phyloP scores from a whole-genome alignment of 1,140 invertebrate species.

The Heterodera schachtii region DNA sequence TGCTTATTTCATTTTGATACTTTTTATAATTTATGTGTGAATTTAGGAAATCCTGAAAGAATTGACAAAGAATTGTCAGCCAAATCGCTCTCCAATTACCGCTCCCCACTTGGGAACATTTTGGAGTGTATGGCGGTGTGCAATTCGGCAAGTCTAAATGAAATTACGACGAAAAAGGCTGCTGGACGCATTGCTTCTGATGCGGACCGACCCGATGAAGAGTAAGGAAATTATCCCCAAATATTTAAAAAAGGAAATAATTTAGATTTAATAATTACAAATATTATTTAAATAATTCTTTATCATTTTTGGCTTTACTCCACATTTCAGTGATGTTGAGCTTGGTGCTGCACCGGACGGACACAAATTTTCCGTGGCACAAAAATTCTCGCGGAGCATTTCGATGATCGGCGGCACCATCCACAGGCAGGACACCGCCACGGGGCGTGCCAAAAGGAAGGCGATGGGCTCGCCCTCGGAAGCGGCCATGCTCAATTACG shows the following conservation, averaged over 20 bases:
- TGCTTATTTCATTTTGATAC: no score
- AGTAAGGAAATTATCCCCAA: not conserved
- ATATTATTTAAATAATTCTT: conserved; percentile 11
- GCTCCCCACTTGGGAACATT: conserved; percentile 22
- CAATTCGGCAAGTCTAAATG: conserved; percentile 25
- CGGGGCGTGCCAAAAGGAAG: conserved; percentile 25
- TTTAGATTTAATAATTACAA: not conserved
- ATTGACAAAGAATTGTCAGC: not conserved
- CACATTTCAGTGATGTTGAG: conserved; percentile 14
- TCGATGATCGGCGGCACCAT: not conserved
- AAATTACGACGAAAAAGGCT: not conserved
- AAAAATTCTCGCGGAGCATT: not conserved
- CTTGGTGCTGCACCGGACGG: not conserved
- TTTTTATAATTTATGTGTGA: not conserved
- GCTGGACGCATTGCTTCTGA: not conserved
- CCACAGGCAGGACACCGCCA: conserved; percentile 16
- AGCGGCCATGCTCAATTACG: conserved; percentile 48
- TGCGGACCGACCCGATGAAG: conserved; percentile 26
- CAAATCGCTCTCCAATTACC: conserved; percentile 16
- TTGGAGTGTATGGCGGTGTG: conserved; percentile 35
- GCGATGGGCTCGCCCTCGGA: conserved; percentile 57
- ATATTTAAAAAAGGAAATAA: not conserved
- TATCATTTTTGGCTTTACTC: not conserved
- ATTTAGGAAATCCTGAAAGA: not conserved
- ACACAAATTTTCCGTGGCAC: conserved; percentile 7